phyloP scores from a whole-genome alignment of 1,140 invertebrate species.

The Trichonephila clavipes region DNA sequence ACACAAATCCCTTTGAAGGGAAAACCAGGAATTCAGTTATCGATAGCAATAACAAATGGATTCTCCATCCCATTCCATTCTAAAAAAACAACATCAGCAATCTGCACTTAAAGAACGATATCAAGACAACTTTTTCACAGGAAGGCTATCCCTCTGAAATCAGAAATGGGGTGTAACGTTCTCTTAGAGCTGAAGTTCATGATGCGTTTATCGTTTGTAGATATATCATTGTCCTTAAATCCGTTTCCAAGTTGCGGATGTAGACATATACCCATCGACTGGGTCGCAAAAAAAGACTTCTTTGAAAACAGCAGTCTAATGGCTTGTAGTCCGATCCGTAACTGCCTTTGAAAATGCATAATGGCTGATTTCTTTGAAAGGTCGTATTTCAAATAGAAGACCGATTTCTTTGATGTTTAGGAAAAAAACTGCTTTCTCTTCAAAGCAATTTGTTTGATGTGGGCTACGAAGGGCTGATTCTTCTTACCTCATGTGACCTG shows the following conservation, averaged over 20 bases:
- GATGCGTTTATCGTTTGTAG: slow-evolving; percentile 56
- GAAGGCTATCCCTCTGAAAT: slow-evolving; percentile 2
- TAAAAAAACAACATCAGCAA: not conserved
- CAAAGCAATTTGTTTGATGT: slow-evolving; percentile 33
- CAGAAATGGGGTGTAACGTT: slow-evolving; percentile 60
- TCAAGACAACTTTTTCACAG: not conserved
- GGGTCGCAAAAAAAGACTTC: not conserved
- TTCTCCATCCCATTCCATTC: not conserved
- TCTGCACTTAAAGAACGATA: slow-evolving; percentile 34
- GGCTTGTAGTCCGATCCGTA: slow-evolving; percentile 51
- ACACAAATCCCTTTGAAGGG: too few relatives aligned
- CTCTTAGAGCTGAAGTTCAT: not conserved
- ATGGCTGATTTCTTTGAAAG: slow-evolving; percentile 56
- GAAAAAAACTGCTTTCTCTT: not conserved
- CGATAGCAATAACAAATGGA: not conserved
- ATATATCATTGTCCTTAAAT: slow-evolving; percentile 12
- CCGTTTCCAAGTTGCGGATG: not conserved
- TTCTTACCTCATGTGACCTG: not conserved
- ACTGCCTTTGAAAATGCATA: slow-evolving; percentile 46
- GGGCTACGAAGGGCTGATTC: not conserved
- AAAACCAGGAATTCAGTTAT: too few relatives aligned
- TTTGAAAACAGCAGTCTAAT: slow-evolving; percentile 51
- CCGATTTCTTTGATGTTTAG: slow-evolving; percentile 16
- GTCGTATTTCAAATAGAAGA: slow-evolving; percentile 45
- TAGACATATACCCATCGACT: slow-evolving; percentile 19